These are phyloP conservation scores for Cecidostiba fungosa DNA, from an alignment of 2,888 invertebrate genomes.

Conservation along the genomic window DNA sequence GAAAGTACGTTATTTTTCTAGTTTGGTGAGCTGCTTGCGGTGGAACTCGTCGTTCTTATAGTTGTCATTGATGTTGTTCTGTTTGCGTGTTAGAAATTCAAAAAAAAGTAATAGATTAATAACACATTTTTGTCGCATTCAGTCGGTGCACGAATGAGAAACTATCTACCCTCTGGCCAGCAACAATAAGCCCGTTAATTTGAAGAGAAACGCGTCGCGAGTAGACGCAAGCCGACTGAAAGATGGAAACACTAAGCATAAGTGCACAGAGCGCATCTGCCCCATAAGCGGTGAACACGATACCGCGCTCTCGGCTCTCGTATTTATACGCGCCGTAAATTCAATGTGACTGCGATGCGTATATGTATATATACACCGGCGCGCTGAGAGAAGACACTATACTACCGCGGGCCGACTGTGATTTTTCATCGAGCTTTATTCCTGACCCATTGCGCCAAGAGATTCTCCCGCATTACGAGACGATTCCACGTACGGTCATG, in stretches of 20 bases:
- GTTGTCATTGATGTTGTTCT: no score
- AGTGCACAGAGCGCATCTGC: background rate
- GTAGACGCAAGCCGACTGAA: background rate
- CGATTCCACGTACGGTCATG: background rate
- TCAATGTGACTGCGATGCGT: conserved; percentile 18
- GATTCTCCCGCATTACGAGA: background rate
- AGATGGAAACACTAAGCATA: background rate
- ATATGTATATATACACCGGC: background rate
- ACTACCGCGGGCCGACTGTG: background rate
- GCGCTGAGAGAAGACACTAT: background rate
- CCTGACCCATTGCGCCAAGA: background rate
- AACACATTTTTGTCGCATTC: no score
- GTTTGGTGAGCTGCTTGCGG: no score
- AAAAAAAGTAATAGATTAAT: no score
- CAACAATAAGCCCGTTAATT: background rate
- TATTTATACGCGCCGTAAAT: conserved; percentile 31
- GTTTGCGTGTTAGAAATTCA: no score
- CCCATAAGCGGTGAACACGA: background rate
- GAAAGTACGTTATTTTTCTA: background rate
- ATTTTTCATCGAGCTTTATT: background rate
- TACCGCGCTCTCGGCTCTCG: background rate
- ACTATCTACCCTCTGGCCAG: background rate
- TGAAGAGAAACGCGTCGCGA: background rate
- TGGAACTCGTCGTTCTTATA: no score
- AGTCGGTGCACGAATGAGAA: no score